Percentiles rank a stretch among this genome's conserved stretches.
Conservation (phyloP, 1,140 invertebrate genomes). For the Drosophila guanche region DNA sequence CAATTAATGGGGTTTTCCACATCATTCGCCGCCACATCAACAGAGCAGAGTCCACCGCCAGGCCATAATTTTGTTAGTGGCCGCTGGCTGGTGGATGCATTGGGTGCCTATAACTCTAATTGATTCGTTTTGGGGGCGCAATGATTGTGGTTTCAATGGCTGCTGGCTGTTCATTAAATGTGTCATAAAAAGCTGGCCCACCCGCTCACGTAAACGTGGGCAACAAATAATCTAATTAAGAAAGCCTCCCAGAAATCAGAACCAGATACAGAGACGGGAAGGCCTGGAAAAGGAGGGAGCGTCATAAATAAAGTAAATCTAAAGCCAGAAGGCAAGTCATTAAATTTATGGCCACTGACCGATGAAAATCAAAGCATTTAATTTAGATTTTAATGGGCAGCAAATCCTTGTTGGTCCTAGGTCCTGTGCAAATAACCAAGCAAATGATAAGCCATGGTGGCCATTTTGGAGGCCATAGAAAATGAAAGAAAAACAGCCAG, state of each 20-base stretch:
- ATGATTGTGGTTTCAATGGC: slow-evolving; percentile 51
- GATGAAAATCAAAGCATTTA: slow-evolving; percentile 67
- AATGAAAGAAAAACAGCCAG: slow-evolving; percentile 8
- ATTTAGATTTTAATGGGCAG: slow-evolving; percentile 72
- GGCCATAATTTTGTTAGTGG: background rate
- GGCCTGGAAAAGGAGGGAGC: no score
- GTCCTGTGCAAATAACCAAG: slow-evolving; percentile 62
- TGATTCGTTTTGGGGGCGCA: slow-evolving; percentile 56
- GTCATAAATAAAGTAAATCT: slow-evolving; percentile 72
- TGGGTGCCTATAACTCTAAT: slow-evolving; percentile 39
- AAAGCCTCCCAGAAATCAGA: background rate
- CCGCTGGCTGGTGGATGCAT: background rate
- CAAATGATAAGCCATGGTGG: slow-evolving; percentile 48
- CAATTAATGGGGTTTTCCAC: slow-evolving; percentile 39
- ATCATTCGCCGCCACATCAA: background rate
- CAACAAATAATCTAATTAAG: slow-evolving; percentile 72
- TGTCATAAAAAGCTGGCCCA: slow-evolving; percentile 39
- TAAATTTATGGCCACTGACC: slow-evolving; percentile 71
- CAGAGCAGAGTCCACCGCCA: background rate
- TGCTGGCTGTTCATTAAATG: slow-evolving; percentile 54
- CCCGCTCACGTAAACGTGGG: background rate
- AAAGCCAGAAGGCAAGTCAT: slow-evolving; percentile 64
- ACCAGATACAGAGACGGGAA: slow-evolving; percentile 8
- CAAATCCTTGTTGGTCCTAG: slow-evolving; percentile 26
- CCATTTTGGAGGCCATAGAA: background rate